Conservation (phyloP, 92 coral and sea anemone genomes). For the Galaxea fascicularis region DNA sequence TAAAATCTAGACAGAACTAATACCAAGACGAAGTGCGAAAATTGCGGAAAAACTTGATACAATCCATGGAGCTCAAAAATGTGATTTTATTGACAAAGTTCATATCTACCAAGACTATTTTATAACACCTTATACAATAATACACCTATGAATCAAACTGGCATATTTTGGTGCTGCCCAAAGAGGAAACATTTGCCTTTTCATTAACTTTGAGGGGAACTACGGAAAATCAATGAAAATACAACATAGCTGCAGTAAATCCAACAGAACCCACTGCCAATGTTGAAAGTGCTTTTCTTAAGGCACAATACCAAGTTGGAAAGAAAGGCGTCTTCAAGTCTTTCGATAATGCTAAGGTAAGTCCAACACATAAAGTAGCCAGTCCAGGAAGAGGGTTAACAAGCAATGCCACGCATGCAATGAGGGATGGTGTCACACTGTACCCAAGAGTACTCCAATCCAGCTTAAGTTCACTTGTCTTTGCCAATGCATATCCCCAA, state of each 20-base stretch:
- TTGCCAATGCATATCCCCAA: slow-evolving; percentile 81
- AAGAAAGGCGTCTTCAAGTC: slow-evolving; percentile 68
- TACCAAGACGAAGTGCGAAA: no score
- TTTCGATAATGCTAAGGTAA: slow-evolving; percentile 65
- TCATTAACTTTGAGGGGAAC: background rate
- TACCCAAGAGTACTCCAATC: slow-evolving; percentile 84
- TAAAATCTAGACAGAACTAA: no score
- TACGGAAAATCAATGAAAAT: slow-evolving; percentile 25
- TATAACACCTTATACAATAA: no score
- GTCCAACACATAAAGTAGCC: slow-evolving; percentile 69
- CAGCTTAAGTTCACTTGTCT: slow-evolving; percentile 59
- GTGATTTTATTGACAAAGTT: no score
- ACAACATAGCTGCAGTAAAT: slow-evolving; percentile 63
- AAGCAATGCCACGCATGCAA: slow-evolving; percentile 77
- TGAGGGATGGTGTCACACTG: slow-evolving; percentile 82
- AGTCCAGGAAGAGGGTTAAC: slow-evolving; percentile 75
- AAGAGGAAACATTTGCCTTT: background rate
- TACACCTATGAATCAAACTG: no score
- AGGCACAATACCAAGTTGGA: slow-evolving; percentile 83
- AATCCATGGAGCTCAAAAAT: no score
- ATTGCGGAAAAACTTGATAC: no score
- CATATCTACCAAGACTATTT: no score
- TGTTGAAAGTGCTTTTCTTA: slow-evolving; percentile 70
- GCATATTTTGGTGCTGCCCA: no score
- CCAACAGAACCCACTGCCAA: slow-evolving; percentile 72